These are phyloP conservation scores for Pseudorasbora parva DNA, from an alignment of 2,113 vertebrate species.

Conservation along the genomic window DNA sequence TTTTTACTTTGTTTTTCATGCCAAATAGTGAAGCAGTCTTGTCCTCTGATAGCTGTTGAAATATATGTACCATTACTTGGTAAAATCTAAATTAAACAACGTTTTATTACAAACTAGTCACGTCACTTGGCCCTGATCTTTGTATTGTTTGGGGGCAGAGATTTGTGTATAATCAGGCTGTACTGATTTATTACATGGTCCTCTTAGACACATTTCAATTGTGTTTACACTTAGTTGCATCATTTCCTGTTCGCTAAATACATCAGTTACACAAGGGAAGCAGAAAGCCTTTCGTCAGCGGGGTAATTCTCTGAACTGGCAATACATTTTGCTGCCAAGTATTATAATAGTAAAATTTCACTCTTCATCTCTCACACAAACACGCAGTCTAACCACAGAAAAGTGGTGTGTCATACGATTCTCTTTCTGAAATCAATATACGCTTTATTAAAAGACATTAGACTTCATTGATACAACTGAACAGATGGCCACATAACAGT, in stretches of 20 bases:
- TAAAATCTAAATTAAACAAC: too few species aligned
- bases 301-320: constrained; percentile 16
- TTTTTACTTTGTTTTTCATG: neutral
- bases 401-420: neutral
- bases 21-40: neutral
- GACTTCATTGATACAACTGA: constrained; percentile 1
- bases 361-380: neutral
- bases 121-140: neutral
- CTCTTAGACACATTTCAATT: constrained; percentile 19
- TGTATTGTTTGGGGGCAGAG: constrained; percentile 23
- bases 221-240: constrained; percentile 55
- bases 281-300: neutral
- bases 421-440: neutral
- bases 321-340: neutral
- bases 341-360: neutral
- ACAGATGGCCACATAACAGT: neutral
- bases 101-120: neutral
- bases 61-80: neutral
- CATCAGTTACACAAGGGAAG: constrained; percentile 3
- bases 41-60: neutral
- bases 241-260: constrained; percentile 30
- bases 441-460: neutral
- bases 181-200: constrained; percentile 5
- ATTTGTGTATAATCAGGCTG: constrained; percentile 37
- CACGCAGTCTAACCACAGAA: neutral